Evolutionary conservation across 2,113 vertebrate species (phyloP).

Genomic region (Sebastes fasciatus): DNA sequence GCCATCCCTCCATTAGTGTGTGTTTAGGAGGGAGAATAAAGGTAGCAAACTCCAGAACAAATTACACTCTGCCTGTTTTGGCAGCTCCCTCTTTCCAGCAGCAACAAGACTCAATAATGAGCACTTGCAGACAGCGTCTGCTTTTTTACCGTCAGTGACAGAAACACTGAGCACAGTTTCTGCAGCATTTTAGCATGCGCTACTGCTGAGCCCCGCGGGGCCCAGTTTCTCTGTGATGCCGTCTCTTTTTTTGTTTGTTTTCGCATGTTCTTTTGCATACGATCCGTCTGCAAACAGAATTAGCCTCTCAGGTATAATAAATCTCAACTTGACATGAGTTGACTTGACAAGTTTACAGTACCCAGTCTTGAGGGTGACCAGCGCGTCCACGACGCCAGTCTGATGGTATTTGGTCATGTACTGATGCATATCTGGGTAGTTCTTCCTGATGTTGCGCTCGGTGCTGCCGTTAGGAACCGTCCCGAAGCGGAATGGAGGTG

Average conservation of each 20-base stretch:
- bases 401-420: slow-evolving; percentile 99
- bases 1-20: slow-evolving; percentile 51
- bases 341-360: slow-evolving; percentile 74
- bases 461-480: slow-evolving; percentile 98
- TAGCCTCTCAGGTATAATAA: slow-evolving; percentile 41
- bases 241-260: slow-evolving; percentile 45
- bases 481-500: slow-evolving; percentile 97
- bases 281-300: slow-evolving; percentile 57
- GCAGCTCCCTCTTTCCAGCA: slow-evolving; percentile 62
- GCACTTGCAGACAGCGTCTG: slow-evolving; percentile 55
- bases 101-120: slow-evolving; percentile 69
- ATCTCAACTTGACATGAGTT: slow-evolving; percentile 29
- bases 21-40: slow-evolving; percentile 52
- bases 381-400: slow-evolving; percentile 92
- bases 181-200: slow-evolving; percentile 56
- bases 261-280: slow-evolving; percentile 39
- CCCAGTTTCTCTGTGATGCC: slow-evolving; percentile 23
- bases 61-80: slow-evolving; percentile 65
- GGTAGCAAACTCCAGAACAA: slow-evolving; percentile 63
- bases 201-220: slow-evolving; percentile 36
- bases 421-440: slow-evolving; percentile 98
- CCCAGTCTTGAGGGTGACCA: slow-evolving; percentile 98
- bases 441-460: slow-evolving; percentile 97
- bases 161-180: slow-evolving; percentile 60
- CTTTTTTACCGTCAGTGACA: slow-evolving; percentile 55